Percentiles rank a stretch among this genome's conserved stretches.
phyloP scores from a whole-genome alignment of 2,888 invertebrate species.

The Pseudococcus longispinus region DNA sequence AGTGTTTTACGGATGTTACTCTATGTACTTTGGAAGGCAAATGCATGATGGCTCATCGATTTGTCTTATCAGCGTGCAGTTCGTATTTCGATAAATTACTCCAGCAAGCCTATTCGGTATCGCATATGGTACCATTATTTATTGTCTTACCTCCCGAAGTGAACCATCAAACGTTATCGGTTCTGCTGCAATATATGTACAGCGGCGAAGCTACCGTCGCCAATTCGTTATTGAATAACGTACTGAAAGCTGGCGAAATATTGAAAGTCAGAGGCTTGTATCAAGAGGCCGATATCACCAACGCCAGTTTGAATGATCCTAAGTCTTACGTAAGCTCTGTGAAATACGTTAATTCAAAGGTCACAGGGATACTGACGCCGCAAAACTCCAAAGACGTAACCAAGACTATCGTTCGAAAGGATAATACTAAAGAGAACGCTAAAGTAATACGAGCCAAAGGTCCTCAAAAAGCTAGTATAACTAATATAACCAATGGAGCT shows the following conservation, averaged over 20 bases:
- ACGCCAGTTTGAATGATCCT: constrained; percentile 51
- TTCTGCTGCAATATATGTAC: constrained; percentile 86
- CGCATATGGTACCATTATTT: constrained; percentile 63
- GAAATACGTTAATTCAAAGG: constrained; percentile 48
- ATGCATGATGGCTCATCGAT: constrained; percentile 84
- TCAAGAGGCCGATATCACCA: constrained; percentile 70
- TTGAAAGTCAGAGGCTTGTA: constrained; percentile 82
- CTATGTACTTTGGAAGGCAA: constrained; percentile 80
- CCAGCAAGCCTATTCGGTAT: constrained; percentile 61
- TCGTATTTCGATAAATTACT: constrained; percentile 69
- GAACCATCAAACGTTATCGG: constrained; percentile 79
- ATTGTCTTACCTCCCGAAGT: constrained; percentile 83
- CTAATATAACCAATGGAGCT: constrained; percentile 53
- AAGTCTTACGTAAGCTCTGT: constrained; percentile 51
- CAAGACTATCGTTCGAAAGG: constrained; percentile 32
- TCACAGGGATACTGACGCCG: constrained; percentile 51
- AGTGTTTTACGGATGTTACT: constrained; percentile 82
- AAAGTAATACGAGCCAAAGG: constrained; percentile 47
- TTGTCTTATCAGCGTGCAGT: constrained; percentile 83
- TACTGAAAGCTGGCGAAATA: constrained; percentile 81
- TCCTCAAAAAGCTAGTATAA: constrained; percentile 44
- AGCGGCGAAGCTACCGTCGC: constrained; percentile 84
- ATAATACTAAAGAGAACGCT: constrained; percentile 53
- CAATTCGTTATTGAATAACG: constrained; percentile 81
- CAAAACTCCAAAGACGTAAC: constrained; percentile 45